Percentiles rank a stretch among this genome's conserved stretches.
These are phyloP conservation scores for Gasterosteus aculeatus DNA, from an alignment of 2,113 vertebrate species.

Conservation along the genomic window DNA sequence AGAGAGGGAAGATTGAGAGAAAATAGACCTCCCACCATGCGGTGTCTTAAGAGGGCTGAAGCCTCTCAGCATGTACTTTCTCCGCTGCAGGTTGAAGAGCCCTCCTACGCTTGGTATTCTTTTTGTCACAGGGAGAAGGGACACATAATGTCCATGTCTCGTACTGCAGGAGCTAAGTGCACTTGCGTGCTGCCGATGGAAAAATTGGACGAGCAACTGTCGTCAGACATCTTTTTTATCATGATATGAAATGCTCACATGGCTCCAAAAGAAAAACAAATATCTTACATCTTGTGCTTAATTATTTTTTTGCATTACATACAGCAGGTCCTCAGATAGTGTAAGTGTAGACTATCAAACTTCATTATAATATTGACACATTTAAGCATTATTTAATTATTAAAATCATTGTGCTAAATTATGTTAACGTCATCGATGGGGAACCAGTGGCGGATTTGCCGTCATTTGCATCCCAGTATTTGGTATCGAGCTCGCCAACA, in stretches of 20 bases:
- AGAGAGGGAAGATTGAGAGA: slow-evolving; percentile 62
- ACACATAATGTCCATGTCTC: slow-evolving; percentile 15
- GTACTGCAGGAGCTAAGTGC: slow-evolving; percentile 11
- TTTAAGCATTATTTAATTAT: neutral
- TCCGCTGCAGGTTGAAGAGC: slow-evolving; percentile 48
- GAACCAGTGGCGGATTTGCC: neutral
- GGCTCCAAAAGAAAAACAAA: neutral
- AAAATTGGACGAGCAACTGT: neutral
- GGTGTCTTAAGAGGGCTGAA: slow-evolving; percentile 61
- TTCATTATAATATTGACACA: neutral
- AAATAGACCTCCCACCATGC: slow-evolving; percentile 66
- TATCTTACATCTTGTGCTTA: neutral
- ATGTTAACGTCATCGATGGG: neutral
- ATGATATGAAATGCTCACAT: neutral
- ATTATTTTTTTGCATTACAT: neutral
- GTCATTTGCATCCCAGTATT: neutral
- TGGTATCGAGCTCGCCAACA: neutral
- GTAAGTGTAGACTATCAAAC: neutral
- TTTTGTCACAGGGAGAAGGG: slow-evolving; percentile 11
- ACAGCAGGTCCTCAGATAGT: neutral
- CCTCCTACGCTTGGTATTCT: slow-evolving; percentile 37
- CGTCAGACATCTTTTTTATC: slow-evolving; percentile 4
- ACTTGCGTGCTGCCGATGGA: neutral
- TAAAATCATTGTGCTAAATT: neutral
- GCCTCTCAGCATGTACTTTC: slow-evolving; percentile 57